Base-by-base conservation (phyloP, 2,113 vertebrate genomes). In the Grallaria varia region DNA sequence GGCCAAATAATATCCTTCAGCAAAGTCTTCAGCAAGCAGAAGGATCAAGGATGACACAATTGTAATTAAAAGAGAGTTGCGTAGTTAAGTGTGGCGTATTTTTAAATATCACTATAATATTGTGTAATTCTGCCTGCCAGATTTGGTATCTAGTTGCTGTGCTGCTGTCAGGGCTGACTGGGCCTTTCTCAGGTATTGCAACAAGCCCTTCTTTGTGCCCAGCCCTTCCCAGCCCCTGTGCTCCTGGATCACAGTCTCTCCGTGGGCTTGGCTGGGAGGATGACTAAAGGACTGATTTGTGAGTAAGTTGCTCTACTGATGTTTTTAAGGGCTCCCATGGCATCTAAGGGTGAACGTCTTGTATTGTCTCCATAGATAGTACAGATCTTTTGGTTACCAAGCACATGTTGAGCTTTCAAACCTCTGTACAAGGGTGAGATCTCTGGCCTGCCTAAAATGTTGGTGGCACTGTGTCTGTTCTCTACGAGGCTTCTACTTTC, bases 21-120 rank as follows among this genome's bases (percentile, higher is more conserved):
- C 33, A 69, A 74, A 93, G 90, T 87, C 90, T 96, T 94, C 92
- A 90, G 75, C 60, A 90, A 95, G 95, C 68, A 80, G 72, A 91
- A 59, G 72, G 63, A 96, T 91, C 72, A 76, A 25, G 75, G 72
- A 52, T 90, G 90, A 80, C 94, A 92, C 50, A 58, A 14, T 66
- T 93, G 60, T 83, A 90, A 94, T 96, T 88, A 92, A 78, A 68
- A 86, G 45, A 73, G 37, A 73, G 52, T 83, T 74, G 45, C 55
- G 42, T 77, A 55, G 50, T 5, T 84, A 88, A 76, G 21, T 93
- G 88, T 58, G 19, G 55, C 30, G 28, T 79, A 49, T 83, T 95
- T 92, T 95, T 82, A 1, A 37, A 62, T 83, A 80, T 37, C 47
- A 42, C 79, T 81, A 66, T 74, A 96, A 80, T 92, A 58, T n/a